These are phyloP conservation scores for Siderastrea siderea DNA, from an alignment of 92 coral and sea anemone species.

Conservation along the genomic window DNA sequence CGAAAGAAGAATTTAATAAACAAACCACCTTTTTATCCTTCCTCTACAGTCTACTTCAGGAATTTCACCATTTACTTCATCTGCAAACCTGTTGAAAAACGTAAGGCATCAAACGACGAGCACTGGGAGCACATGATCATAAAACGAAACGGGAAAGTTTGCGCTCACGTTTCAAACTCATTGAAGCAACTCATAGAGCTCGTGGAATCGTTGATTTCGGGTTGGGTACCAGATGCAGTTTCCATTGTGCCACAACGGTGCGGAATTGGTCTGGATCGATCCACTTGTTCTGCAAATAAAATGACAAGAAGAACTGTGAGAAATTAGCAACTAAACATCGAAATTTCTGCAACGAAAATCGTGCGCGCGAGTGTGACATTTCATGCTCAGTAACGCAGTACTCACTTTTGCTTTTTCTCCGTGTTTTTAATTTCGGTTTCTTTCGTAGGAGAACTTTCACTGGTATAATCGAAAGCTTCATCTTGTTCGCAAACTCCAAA, in stretches of 20 bases:
- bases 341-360: background rate
- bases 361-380: conserved; percentile 13
- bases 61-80: conserved; percentile 83
- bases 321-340: background rate
- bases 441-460: conserved; percentile 13
- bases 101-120: background rate
- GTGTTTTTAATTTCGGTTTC: background rate
- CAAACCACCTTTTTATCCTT: conserved; percentile 71
- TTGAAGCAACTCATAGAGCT: conserved; percentile 79
- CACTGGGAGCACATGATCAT: background rate
- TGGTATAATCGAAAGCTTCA: conserved; percentile 16
- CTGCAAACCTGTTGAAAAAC: conserved; percentile 72
- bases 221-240: conserved; percentile 9
- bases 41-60: conserved; percentile 90
- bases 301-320: background rate
- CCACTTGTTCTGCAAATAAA: conserved; percentile 27
- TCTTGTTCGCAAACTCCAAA: background rate
- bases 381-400: background rate
- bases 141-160: background rate
- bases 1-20: too few species aligned
- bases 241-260: conserved; percentile 23
- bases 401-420: conserved; percentile 24
- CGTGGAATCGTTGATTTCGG: conserved; percentile 54
- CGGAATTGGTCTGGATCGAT: conserved; percentile 5
- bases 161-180: conserved; percentile 87